These are phyloP conservation scores for Gymnoscopelus braueri DNA, from an alignment of 2,797 vertebrate species.

Conservation along the genomic window DNA sequence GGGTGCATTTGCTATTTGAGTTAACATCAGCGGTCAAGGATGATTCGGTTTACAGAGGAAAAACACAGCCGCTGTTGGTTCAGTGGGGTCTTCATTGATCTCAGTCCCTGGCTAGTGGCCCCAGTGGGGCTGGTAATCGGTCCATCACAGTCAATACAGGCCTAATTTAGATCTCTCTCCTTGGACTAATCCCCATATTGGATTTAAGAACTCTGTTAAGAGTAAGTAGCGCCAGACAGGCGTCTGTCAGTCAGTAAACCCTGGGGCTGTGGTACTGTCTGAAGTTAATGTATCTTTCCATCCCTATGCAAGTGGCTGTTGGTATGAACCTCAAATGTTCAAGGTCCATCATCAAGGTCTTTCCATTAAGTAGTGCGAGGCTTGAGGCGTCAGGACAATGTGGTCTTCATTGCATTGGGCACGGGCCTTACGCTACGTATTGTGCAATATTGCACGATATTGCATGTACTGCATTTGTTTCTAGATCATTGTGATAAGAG, in stretches of 20 bases:
- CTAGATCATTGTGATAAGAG: not conserved
- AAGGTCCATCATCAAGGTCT: not conserved
- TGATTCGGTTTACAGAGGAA: slow-evolving; percentile 13
- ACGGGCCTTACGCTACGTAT: not conserved
- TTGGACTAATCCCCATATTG: slow-evolving; percentile 62
- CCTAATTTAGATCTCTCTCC: slow-evolving; percentile 52
- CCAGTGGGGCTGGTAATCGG: slow-evolving; percentile 44
- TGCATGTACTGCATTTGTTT: not conserved
- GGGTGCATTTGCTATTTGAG: slow-evolving; percentile 25
- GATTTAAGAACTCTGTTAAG: slow-evolving; percentile 49
- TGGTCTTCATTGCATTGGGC: not conserved
- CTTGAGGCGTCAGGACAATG: not conserved
- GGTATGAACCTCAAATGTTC: not conserved
- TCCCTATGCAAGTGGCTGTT: slow-evolving; percentile 16
- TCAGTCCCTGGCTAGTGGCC: slow-evolving; percentile 9
- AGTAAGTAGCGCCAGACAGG: slow-evolving; percentile 18
- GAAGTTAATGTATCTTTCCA: not conserved
- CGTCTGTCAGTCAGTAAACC: slow-evolving; percentile 17
- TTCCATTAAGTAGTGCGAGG: not conserved
- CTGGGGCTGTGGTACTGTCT: slow-evolving; percentile 11
- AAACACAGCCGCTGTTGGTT: not conserved
- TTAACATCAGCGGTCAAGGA: slow-evolving; percentile 4
- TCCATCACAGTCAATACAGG: slow-evolving; percentile 49
- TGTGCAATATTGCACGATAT: not conserved
- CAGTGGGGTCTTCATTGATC: slow-evolving; percentile 54